phyloP scores from a whole-genome alignment of 2,797 vertebrate species.

The Sitta carolinensis region DNA sequence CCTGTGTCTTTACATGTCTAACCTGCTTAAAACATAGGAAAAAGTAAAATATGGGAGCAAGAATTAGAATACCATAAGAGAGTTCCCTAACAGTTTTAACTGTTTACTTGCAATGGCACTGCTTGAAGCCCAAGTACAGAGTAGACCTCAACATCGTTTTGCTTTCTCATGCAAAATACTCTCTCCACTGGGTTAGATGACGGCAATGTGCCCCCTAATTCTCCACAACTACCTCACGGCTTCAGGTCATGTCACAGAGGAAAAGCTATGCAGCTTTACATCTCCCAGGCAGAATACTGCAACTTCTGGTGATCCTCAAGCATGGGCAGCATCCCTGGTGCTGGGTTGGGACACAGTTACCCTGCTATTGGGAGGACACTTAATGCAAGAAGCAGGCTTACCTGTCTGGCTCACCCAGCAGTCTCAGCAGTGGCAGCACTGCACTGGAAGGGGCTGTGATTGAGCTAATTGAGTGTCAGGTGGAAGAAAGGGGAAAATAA shows the following conservation, averaged over 20 bases:
- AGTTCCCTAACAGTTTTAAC: not conserved
- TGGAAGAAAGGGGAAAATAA: not conserved
- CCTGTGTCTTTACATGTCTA: not conserved
- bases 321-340: not conserved
- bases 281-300: not conserved
- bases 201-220: not conserved
- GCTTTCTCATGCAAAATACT: not conserved
- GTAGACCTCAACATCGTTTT: rapidly evolving
- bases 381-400: not conserved
- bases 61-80: not conserved
- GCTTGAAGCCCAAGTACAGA: not conserved
- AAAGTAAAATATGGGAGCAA: not conserved
- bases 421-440: not conserved
- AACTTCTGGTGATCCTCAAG: not conserved
- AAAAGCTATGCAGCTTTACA: not conserved
- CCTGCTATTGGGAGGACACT: not conserved
- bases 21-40: not conserved
- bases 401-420: not conserved
- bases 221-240: not conserved
- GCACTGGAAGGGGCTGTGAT: not conserved
- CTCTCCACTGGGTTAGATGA: not conserved
- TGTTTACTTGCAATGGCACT: not conserved
- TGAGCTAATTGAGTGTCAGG: not conserved
- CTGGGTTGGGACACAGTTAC: not conserved
- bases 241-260: not conserved